Evolutionary conservation across 1,140 invertebrate species (phyloP), one percentile per base, ranked within the genome.

Genomic region (Drosophila suzukii): DNA sequence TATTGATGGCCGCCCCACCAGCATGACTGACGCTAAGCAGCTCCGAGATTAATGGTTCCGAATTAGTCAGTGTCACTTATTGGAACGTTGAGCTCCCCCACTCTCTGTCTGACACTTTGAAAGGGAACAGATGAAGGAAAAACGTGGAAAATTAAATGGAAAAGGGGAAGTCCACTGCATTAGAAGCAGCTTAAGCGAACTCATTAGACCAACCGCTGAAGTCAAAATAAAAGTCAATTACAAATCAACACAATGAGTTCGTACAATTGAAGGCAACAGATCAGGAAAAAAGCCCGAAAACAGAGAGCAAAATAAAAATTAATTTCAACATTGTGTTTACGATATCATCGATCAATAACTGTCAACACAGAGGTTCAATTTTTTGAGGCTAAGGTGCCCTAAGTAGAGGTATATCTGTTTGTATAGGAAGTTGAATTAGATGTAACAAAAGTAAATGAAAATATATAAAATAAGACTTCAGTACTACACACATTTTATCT

Each of bases 291-390:
- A 30, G 41, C 8, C 30, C 36, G 38, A 58, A 76, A 76, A 60
- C 63, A 43, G 55, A 76, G 75, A 78, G 44, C 57, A 46, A 53
- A 78, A 84, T 81, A 57, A 81, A 84, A 89, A 89, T 89, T 89
- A 89, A 89, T 90, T 89, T 78, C 66, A 56, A 78, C 84, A 89
- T 88, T 88, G 80, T 84, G 61, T 88, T 78, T 70, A 44, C 59
- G 46, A 81, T 79, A 88, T 79, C 75, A 89, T 84, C 85, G 84
- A 89, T 89, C 84, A 89, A 89, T 89, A 89, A 89, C 84, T 90
- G 84, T 89, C 84, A 89, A 89, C 84, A 78, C 79, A 76, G 62
- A 66, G 53, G 57, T 70, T 70, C 51, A 34, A 60, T 55, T 56
- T 65, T 59, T 59, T 13, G 34, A 30, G 30, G 10, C 1, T 57